Conservation (phyloP, 2,888 invertebrate species). For the Steinernema hermaphroditum region DNA sequence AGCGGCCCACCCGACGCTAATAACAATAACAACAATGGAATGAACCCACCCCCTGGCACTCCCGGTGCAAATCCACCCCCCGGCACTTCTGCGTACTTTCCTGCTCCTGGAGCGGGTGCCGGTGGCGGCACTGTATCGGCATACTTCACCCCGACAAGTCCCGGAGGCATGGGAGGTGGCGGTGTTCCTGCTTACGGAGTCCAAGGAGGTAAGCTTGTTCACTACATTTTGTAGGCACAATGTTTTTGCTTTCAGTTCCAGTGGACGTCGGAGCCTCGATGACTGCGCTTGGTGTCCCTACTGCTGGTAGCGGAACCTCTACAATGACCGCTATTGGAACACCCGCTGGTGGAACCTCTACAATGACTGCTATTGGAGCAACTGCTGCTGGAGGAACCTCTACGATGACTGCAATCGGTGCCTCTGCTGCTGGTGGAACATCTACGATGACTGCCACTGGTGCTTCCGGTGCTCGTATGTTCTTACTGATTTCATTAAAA, state of each 20-base stretch:
- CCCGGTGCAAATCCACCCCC: too few relatives aligned
- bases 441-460: slow-evolving; percentile 26
- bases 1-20: too few relatives aligned
- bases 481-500: slow-evolving; percentile 6
- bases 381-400: slow-evolving; percentile 18
- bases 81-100: slow-evolving; percentile 14
- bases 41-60: neutral
- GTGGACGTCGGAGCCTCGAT: too few relatives aligned
- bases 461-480: neutral
- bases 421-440: slow-evolving; percentile 14
- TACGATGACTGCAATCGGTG: slow-evolving; percentile 33
- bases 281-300: neutral
- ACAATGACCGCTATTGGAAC: slow-evolving; percentile 30
- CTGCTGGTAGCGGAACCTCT: slow-evolving; percentile 18
- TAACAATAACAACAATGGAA: neutral
- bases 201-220: neutral
- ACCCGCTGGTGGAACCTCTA: slow-evolving; percentile 19
- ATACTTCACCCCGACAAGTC: slow-evolving; percentile 21
- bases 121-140: slow-evolving; percentile 24
- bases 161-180: slow-evolving; percentile 25
- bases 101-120: neutral
- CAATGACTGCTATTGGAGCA: slow-evolving; percentile 31
- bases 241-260: too few relatives aligned
- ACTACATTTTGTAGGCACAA: too few relatives aligned
- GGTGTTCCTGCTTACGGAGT: neutral